Base-by-base conservation (phyloP, 2,113 vertebrate genomes). In the Eptesicus fuscus region DNA sequence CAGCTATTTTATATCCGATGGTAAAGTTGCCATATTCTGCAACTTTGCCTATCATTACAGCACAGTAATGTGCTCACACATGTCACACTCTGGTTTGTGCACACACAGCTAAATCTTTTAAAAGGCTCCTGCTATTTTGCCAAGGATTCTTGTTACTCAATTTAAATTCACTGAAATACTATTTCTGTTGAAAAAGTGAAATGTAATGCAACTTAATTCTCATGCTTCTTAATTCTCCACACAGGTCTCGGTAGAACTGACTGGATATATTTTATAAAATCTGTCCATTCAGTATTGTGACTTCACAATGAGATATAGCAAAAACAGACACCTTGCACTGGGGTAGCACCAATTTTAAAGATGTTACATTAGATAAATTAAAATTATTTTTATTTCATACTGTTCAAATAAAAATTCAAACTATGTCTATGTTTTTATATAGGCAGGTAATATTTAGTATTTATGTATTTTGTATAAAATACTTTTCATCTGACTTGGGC, bases 41-140 rank as follows among this genome's bases (percentile, higher is more conserved):
- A 70, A 17, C 80, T 94, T 35, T 51, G 35, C 30, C 82, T 51
- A 2, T 59, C 32, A 83, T 73, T 67, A 65, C 2, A 65, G 35
- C 17, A 25, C 7, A 49, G 67, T 51, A 73, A 86, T 59, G 2
- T 78, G 56, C 40, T 92, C 28, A 90, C 0, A 16, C 42, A 37
- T 51, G 42, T 67, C 63, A 53, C 13, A 9, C 20, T 79, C 23
- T 16, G 12, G n/a, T 83, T 91, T 95, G 16, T 88, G 69, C 61
- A 91, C 23, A 94, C 40, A 83, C 69, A 94, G 74, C 73, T 92
- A 84, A 91, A 84, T 80, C n/a, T 56, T 90, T 96, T 37, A 91
- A 80, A 88, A 5, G 18, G 20, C 25, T 85, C 16, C 67, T 78
- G 78, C 5, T 91, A 37, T 92, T 93, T 96, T 93, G 70, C 65